phyloP scores from a whole-genome alignment of 2,113 vertebrate species.

The Salminus brasiliensis region DNA sequence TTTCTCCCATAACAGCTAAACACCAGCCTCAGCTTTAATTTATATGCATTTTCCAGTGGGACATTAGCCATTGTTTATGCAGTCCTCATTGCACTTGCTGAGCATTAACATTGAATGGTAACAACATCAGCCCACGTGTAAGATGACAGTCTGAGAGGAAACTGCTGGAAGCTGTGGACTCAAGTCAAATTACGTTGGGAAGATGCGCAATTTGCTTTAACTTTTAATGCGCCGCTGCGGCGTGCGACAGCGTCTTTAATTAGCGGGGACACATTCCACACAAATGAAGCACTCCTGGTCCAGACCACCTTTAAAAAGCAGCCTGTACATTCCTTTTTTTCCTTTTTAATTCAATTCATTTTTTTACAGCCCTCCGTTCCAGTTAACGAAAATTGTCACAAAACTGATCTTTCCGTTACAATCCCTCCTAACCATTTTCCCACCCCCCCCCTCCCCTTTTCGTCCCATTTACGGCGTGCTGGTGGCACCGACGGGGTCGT shows the following conservation, averaged over 20 bases:
- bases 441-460: constrained; percentile 41
- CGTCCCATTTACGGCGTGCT: constrained; percentile 61
- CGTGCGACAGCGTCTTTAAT: constrained; percentile 67
- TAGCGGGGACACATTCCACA: constrained; percentile 70
- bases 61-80: constrained; percentile 35
- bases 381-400: constrained; percentile 71
- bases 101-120: constrained; percentile 34
- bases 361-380: constrained; percentile 62
- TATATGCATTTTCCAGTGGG: background rate
- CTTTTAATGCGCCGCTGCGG: constrained; percentile 65
- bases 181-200: constrained; percentile 54
- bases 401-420: constrained; percentile 55
- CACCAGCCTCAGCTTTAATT: constrained; percentile 4
- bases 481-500: constrained; percentile 60
- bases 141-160: constrained; percentile 63
- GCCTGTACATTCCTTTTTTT: constrained; percentile 39
- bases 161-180: constrained; percentile 59
- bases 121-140: constrained; percentile 59
- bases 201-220: constrained; percentile 61
- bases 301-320: constrained; percentile 58
- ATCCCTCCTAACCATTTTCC: constrained; percentile 38
- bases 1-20: background rate
- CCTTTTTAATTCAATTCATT: background rate
- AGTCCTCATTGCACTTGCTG: constrained; percentile 17
- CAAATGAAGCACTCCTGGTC: constrained; percentile 72